These are phyloP conservation scores for Zosterops japonicus DNA, from an alignment of 2,113 vertebrate genomes.

Conservation along the genomic window DNA sequence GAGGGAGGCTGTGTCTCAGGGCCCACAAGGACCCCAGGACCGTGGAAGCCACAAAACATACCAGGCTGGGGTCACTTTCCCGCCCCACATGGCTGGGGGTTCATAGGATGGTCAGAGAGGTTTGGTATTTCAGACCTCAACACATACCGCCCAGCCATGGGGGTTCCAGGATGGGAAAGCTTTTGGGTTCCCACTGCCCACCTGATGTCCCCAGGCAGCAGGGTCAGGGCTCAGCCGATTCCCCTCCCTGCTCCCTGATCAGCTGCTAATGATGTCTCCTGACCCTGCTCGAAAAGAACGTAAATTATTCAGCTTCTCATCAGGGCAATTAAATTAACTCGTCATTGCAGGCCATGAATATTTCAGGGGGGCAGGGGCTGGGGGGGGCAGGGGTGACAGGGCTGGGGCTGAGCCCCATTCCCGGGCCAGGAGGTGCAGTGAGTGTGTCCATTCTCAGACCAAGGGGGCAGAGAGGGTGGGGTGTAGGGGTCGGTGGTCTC, in stretches of 20 bases:
- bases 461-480: accelerated
- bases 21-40: accelerated
- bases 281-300: background rate
- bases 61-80: accelerated
- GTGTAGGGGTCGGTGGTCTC: background rate
- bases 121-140: background rate
- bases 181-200: background rate
- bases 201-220: background rate
- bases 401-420: background rate
- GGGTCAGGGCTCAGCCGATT: accelerated
- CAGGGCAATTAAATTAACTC: constrained; percentile 67
- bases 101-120: background rate
- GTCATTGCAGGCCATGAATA: constrained; percentile 41
- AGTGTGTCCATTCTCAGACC: background rate
- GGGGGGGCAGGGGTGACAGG: background rate
- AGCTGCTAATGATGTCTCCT: constrained; percentile 37
- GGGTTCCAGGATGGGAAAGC: background rate
- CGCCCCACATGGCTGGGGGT: accelerated
- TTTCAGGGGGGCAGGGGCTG: constrained; percentile 2
- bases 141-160: accelerated
- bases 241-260: background rate
- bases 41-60: accelerated
- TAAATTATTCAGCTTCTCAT: constrained; percentile 71
- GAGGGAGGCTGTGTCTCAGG: background rate
- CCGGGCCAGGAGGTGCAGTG: background rate